A percentile compares a stretch with the other conserved stretches of the same genome.
Evolutionary conservation across 2,113 vertebrate species (phyloP).

Genomic region (Tupaia chinensis): DNA sequence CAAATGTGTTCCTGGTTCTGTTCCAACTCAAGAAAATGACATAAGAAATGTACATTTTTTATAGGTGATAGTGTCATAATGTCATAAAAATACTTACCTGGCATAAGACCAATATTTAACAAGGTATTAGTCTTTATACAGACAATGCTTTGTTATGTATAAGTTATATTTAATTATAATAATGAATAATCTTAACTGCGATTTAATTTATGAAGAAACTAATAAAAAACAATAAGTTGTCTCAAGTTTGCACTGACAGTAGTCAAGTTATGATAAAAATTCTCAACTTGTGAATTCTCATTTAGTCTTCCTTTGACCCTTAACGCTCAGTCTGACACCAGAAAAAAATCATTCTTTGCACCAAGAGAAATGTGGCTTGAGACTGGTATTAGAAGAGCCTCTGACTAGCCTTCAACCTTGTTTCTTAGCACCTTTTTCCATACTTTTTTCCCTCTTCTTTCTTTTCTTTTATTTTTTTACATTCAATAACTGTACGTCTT

Average conservation of each 20-base stretch:
- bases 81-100: background rate
- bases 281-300: conserved; percentile 4
- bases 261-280: conserved; percentile 31
- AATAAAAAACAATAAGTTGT: background rate
- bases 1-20: background rate
- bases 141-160: background rate
- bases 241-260: background rate
- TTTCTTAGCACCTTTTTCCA: background rate
- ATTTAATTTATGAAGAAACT: conserved; percentile 23
- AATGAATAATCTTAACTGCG: conserved; percentile 12
- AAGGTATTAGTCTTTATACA: background rate
- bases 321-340: background rate
- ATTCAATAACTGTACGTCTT: too few species aligned
- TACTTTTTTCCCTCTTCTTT: background rate
- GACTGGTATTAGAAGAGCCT: background rate
- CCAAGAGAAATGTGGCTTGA: background rate
- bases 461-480: too few species aligned
- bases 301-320: background rate
- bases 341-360: background rate
- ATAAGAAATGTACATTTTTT: background rate
- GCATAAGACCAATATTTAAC: background rate
- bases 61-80: background rate
- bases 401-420: background rate
- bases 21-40: background rate
- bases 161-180: conserved; percentile 1